These are phyloP conservation scores for Globodera rostochiensis DNA, from an alignment of 1,140 invertebrate species.

Conservation along the genomic window DNA sequence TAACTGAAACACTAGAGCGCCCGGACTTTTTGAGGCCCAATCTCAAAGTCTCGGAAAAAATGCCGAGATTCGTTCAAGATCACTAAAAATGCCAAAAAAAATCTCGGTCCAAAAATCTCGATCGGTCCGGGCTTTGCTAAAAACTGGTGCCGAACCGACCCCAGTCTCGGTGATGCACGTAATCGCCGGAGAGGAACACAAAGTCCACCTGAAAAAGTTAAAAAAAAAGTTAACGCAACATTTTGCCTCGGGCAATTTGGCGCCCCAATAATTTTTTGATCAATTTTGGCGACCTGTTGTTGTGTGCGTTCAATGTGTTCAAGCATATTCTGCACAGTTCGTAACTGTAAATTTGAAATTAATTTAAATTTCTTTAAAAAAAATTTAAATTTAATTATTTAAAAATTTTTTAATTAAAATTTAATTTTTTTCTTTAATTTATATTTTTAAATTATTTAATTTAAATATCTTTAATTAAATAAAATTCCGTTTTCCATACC, in stretches of 20 bases:
- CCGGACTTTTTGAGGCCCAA: no score
- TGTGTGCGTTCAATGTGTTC: conserved; percentile 52
- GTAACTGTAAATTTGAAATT: background rate
- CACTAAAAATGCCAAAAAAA: no score
- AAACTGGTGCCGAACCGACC: background rate
- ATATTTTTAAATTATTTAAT: no score
- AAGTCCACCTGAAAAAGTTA: conserved; percentile 57
- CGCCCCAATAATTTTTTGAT: background rate
- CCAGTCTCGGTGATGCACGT: conserved; percentile 61
- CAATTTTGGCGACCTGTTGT: conserved; percentile 27
- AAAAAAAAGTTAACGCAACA: conserved; percentile 17
- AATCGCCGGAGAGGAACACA: conserved; percentile 58
- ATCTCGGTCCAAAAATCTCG: no score
- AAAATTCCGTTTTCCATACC: background rate
- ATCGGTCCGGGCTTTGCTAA: no score
- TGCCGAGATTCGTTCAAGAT: no score
- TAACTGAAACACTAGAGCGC: background rate
- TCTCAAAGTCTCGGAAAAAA: no score
- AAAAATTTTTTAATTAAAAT: no score
- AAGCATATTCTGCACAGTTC: conserved; percentile 61
- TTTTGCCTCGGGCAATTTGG: background rate
- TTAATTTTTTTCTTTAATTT: no score
- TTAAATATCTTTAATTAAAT: no score
- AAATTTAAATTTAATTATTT: no score
- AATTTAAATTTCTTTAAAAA: no score